These are phyloP conservation scores for Chlorops oryzae DNA, from an alignment of 1,140 invertebrate genomes.

Conservation along the genomic window DNA sequence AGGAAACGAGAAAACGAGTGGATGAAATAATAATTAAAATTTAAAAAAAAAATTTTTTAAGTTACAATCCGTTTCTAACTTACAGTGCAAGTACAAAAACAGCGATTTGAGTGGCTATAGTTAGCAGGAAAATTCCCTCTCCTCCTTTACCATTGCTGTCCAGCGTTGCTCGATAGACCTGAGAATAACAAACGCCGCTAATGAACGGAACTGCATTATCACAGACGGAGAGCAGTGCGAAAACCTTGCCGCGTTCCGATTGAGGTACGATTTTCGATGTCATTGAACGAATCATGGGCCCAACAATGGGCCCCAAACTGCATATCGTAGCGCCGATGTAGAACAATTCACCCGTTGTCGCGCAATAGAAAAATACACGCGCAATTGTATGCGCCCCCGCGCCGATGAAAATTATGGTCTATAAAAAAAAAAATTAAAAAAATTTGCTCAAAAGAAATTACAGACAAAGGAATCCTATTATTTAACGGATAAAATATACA, in stretches of 20 bases:
- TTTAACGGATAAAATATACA: conserved; percentile 8
- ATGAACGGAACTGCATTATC: conserved; percentile 69
- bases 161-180: conserved; percentile 63
- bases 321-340: conserved; percentile 62
- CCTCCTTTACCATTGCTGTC: conserved; percentile 47
- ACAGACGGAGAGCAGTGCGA: conserved; percentile 65
- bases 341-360: conserved; percentile 51
- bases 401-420: conserved; percentile 63
- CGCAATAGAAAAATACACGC: conserved; percentile 60
- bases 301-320: conserved; percentile 64
- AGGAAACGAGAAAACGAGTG: too few species aligned
- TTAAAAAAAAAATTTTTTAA: conserved; percentile 7
- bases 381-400: conserved; percentile 60
- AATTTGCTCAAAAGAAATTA: neutral
- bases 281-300: conserved; percentile 67
- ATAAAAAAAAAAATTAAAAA: conserved; percentile 8
- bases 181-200: conserved; percentile 62
- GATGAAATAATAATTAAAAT: neutral
- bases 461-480: neutral
- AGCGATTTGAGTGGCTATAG: conserved; percentile 59
- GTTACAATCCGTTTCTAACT: too few species aligned
- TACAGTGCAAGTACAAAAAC: conserved; percentile 60
- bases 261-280: conserved; percentile 63
- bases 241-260: conserved; percentile 69
- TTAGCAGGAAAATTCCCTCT: conserved; percentile 62